Evolutionary conservation across 2,797 vertebrate genomes (phyloP), one percentile per base, ranked within the genome.

Genomic region (Sternotherus odoratus): DNA sequence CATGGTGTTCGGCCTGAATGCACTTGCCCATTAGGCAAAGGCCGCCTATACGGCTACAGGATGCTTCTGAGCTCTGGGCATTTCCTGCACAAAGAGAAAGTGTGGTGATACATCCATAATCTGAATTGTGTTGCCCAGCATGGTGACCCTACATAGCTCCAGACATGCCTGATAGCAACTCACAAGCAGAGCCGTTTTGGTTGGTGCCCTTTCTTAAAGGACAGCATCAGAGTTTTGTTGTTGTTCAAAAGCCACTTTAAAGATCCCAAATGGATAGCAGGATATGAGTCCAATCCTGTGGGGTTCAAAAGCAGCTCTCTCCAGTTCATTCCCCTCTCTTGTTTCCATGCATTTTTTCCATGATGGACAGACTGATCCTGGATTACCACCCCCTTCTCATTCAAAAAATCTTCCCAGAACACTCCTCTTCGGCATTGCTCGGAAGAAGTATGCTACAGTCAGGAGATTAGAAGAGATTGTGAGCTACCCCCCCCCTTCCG

Each of bases 11-110:
- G 1, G 85, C 91, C 79, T 79, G 16, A 77, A 16, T 0, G 1
- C 96, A 96, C 74, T 4, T 53, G 69, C 93, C 94, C 0, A 96
- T 1, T 23, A 91, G 56, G 74, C 96, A 97, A 83, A 96, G 77
- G 8, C 94, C 95, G 11, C 88, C 79, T 79, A 57, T 2, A 0
- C 83, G 60, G 30, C 50, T 93, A 43, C 96, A 97, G 79, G 1
- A 77, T 1, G 77, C 85, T 60, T 36, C n/a, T n/a, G 96, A 93
- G 77, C 88, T 91, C 0, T 91, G 19, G 19, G 93, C n/a, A 9
- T 36, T 78, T 83, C 96, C 96, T 97, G 91, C 5, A 33, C 2
- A 78, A 89, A 83, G 82, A 91, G 92, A 39, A 6, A 72, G 36
- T 33, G 83, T 43, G 11, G 12, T 46, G 1, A 1, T 60, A 75